Conservation (phyloP, 1,140 invertebrate genomes). For the Zaprionus ghesquierei region DNA sequence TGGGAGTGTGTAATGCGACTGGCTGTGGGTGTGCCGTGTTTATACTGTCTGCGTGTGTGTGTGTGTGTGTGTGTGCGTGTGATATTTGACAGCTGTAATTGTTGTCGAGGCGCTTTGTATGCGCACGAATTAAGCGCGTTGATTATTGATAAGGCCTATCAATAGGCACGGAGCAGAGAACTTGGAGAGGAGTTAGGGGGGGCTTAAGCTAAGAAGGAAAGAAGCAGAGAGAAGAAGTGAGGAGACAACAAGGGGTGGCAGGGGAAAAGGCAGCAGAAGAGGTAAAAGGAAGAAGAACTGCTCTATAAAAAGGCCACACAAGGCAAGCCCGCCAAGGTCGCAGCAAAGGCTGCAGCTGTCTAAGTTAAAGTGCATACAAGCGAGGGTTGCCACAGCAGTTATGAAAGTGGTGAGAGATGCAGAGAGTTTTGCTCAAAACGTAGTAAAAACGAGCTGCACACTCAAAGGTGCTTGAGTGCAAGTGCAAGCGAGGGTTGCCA, state of each 20-base stretch:
- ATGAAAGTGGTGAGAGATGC: no score
- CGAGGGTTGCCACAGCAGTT: constrained; percentile 3
- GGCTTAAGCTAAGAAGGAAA: neutral
- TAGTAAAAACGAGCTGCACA: no score
- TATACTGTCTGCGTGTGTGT: constrained; percentile 7
- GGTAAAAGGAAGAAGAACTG: neutral
- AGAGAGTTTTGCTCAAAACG: no score
- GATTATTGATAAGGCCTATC: constrained; percentile 65
- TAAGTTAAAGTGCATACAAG: constrained; percentile 23
- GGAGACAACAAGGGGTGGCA: neutral
- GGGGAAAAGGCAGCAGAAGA: neutral
- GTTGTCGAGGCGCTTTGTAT: constrained; percentile 48
- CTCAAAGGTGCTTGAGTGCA: no score
- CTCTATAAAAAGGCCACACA: neutral
- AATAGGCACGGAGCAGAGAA: constrained; percentile 10
- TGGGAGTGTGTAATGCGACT: constrained; percentile 2
- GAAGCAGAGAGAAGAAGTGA: neutral
- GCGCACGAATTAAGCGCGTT: constrained; percentile 38
- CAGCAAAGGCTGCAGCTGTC: constrained; percentile 46
- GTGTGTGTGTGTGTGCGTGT: constrained; percentile 22
- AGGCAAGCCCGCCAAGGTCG: constrained; percentile 56
- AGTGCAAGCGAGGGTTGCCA: constrained; percentile 11
- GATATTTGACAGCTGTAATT: constrained; percentile 76
- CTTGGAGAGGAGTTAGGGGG: neutral
- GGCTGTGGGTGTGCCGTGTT: neutral